phyloP scores from a whole-genome alignment of 2,113 vertebrate species.

The Calonectris borealis region DNA sequence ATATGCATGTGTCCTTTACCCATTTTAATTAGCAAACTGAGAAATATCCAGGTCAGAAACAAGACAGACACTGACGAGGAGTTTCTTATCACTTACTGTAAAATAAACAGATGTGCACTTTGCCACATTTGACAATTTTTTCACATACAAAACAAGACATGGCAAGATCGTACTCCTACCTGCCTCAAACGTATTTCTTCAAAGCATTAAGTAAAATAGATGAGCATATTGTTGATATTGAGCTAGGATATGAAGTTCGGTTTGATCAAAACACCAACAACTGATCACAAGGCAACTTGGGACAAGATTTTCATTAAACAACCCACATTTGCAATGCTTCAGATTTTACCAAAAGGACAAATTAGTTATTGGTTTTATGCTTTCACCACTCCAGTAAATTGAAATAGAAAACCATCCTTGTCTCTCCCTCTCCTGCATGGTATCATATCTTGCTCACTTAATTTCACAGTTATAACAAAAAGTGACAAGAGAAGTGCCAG shows the following conservation, averaged over 20 bases:
- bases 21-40: background rate
- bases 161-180: background rate
- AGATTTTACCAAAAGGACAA: background rate
- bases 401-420: background rate
- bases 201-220: background rate
- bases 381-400: background rate
- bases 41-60: background rate
- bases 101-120: conserved; percentile 5
- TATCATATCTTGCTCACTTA: background rate
- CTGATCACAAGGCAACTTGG: background rate
- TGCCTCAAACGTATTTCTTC: background rate
- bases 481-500: background rate
- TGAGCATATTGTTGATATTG: background rate
- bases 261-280: background rate
- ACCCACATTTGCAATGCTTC: background rate
- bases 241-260: background rate
- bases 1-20: background rate
- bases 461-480: background rate
- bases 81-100: background rate
- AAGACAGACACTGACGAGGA: background rate
- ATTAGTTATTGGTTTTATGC: background rate
- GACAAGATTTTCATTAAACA: background rate
- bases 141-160: background rate
- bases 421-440: background rate
- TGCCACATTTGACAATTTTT: background rate